Percentiles rank a stretch among this genome's conserved stretches.
Evolutionary conservation across 2,113 vertebrate genomes (phyloP).

Genomic region (Varanus salvator): DNA sequence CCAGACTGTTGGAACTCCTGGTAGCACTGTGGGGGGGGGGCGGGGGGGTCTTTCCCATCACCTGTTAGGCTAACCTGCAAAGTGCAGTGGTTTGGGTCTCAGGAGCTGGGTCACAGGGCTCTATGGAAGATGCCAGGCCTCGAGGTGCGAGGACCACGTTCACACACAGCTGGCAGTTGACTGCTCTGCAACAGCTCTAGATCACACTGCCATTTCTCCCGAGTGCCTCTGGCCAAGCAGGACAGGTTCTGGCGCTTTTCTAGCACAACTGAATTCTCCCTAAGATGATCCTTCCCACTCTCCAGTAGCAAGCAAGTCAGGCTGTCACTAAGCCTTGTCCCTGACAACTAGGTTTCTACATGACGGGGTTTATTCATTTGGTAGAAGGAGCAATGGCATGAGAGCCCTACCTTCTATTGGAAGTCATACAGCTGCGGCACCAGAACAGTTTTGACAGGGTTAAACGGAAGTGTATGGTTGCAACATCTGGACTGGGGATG

Average conservation of each 20-base stretch:
- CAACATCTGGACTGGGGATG: too few relatives aligned
- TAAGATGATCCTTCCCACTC: neutral
- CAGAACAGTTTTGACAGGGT: neutral
- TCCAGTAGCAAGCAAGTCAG: neutral
- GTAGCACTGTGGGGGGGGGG: neutral
- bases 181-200: too few relatives aligned
- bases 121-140: too few relatives aligned
- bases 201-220: too few relatives aligned
- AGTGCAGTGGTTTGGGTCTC: too few relatives aligned
- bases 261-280: neutral
- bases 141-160: too few relatives aligned
- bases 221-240: neutral
- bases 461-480: neutral
- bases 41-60: neutral
- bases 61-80: too few relatives aligned
- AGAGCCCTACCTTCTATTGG: neutral
- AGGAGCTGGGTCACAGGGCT: too few relatives aligned
- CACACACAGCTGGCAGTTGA: neutral
- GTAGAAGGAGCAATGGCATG: neutral
- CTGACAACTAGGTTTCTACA: neutral
- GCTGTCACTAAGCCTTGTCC: neutral
- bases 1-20: too few relatives aligned
- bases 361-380: neutral
- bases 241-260: too few relatives aligned
- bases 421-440: neutral